Base-by-base conservation (phyloP, 30 jellyfish, hydroid and myxozoan genomes). In the Aurelia sp. region DNA sequence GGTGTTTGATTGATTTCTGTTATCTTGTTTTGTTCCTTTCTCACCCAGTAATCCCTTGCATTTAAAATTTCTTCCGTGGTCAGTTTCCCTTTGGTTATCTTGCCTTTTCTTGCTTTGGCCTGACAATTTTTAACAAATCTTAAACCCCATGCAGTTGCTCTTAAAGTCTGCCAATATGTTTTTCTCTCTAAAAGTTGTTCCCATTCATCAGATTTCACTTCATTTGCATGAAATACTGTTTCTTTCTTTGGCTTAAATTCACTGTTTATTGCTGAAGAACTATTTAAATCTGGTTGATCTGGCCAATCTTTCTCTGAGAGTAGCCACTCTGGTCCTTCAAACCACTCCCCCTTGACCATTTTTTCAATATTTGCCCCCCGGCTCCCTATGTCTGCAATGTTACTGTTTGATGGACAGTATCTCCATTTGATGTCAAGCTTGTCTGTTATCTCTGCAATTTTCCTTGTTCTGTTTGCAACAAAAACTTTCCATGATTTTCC, bases 401-500 rank as follows among this genome's bases (percentile, higher is more conserved):
- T 74, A 13, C 30, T 21, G 30, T 47, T 33, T 18, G 85, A 74
- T 74, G 47, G 47, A 35, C 47, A 35, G 47, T 35, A 35, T 35
- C 47, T 35, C 47, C n/a, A n/a, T n/a, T n/a, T n/a, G n/a, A n/a
- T n/a, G n/a, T n/a, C n/a, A n/a, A n/a, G n/a, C n/a, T n/a, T n/a
- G n/a, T n/a, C 73, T 74, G 85, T 74, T 17, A 74, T 74, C 85
- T 74, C 85, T 20, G 33, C 48, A 17, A 74, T 74, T 57, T 57
- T 74, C 53, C 77, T 74, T 51, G 47, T 47, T 48, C 82, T 31
- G 71, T 71, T 71, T 19, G 82, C 27, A 37, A 71, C 69, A 41
- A 71, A 71, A 20, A 52, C 21, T 50, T 74, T 74, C 85, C 85
- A 74, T 12, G 1, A 18, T 61, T 74, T 74, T 0, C 33, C 33